Conservation (phyloP, 2,888 invertebrate species). For the Melinaea marsaeus region DNA sequence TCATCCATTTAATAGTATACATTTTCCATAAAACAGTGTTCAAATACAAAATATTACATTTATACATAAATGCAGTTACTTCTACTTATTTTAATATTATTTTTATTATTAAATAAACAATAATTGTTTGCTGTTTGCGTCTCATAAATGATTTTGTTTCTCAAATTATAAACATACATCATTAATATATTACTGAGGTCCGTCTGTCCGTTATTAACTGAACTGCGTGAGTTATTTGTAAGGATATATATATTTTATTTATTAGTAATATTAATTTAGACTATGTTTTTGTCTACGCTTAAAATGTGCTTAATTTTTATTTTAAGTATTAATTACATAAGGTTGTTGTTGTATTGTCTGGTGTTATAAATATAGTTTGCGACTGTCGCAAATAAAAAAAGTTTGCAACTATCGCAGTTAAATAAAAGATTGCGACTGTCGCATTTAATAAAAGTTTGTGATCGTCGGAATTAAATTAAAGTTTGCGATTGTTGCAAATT, state of each 20-base stretch:
- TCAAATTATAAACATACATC: not conserved
- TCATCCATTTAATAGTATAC: not conserved
- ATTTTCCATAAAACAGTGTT: constrained; percentile 32
- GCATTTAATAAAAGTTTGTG: not conserved
- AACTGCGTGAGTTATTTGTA: constrained; percentile 32
- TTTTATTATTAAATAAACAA: constrained; percentile 45
- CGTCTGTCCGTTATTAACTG: constrained; percentile 6
- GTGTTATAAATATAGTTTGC: not conserved
- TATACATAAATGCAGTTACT: constrained; percentile 32
- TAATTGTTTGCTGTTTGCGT: not conserved
- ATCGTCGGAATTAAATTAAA: not conserved
- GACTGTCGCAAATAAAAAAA: not conserved
- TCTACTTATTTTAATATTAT: constrained; percentile 25
- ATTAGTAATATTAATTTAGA: constrained; percentile 37
- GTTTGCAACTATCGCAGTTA: not conserved
- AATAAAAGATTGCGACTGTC: not conserved
- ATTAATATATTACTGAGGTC: not conserved
- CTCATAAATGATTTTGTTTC: not conserved
- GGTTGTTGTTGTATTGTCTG: constrained; percentile 7
- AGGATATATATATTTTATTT: constrained; percentile 40
- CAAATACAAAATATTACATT: constrained; percentile 21
- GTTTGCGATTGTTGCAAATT: not conserved
- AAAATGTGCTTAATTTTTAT: constrained; percentile 32
- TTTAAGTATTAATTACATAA: constrained; percentile 21
- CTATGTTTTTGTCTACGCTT: constrained; percentile 33